Conservation (phyloP, 2,888 invertebrate species). For the Tipula helvola region DNA sequence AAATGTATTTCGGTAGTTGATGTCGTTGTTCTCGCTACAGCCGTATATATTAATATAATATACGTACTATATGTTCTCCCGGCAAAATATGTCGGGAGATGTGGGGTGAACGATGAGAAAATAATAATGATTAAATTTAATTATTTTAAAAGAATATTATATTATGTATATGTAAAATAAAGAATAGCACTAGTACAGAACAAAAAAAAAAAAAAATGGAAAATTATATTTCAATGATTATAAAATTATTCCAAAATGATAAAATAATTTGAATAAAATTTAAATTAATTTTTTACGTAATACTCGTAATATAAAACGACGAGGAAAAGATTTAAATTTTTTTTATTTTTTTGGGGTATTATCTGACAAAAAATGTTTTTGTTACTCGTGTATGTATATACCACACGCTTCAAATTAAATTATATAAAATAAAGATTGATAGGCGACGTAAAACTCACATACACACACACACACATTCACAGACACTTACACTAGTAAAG, state of each 20-base stretch:
- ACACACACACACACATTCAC: neutral
- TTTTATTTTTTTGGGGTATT: neutral
- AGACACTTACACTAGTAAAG: neutral
- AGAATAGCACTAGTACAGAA: neutral
- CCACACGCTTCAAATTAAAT: neutral
- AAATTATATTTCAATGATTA: neutral
- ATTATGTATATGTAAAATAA: neutral
- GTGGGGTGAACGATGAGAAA: neutral
- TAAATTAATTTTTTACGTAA: neutral
- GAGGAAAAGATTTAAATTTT: neutral
- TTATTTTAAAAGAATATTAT: neutral
- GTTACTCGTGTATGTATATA: neutral
- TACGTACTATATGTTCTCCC: neutral
- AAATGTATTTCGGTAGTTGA: neutral
- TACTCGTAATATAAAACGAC: neutral
- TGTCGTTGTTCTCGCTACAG: neutral
- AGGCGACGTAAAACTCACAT: neutral
- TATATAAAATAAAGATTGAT: neutral
- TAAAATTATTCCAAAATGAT: conserved; percentile 4
- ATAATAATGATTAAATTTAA: neutral
- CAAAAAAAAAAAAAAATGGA: neutral
- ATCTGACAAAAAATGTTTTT: neutral
- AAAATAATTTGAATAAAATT: conserved; percentile 4
- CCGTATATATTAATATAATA: neutral
- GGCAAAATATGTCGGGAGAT: neutral